Evolutionary conservation across 2,797 vertebrate genomes (phyloP).

Genomic region (Otolemur crassicaudatus): DNA sequence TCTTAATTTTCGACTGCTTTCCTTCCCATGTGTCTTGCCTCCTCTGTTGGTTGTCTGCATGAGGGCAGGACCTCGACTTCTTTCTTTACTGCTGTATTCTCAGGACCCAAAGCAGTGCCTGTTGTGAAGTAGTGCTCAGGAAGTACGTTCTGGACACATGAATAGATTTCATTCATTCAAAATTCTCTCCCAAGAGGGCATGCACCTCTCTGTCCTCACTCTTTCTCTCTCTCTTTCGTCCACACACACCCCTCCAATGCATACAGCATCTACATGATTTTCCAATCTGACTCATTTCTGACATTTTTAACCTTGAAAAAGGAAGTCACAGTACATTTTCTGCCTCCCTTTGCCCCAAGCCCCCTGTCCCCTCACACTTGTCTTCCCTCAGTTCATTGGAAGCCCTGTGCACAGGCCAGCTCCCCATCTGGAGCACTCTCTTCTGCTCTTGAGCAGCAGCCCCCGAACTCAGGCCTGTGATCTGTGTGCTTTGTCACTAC

Average conservation of each 20-base stretch:
- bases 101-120: not conserved
- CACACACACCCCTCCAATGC: not conserved
- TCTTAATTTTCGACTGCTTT: not conserved
- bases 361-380: not conserved
- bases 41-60: not conserved
- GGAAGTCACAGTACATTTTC: not conserved
- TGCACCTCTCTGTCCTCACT: not conserved
- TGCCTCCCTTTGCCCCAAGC: fast-evolving
- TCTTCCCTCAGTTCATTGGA: not conserved
- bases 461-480: not conserved
- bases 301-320: not conserved
- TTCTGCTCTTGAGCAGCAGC: not conserved
- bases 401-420: not conserved
- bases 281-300: not conserved
- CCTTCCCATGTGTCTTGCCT: not conserved
- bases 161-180: not conserved
- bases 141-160: not conserved
- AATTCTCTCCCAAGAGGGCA: not conserved
- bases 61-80: not conserved
- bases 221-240: not conserved
- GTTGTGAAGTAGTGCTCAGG: not conserved
- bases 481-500: not conserved
- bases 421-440: not conserved
- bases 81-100: not conserved
- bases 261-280: not conserved